Evolutionary conservation across 2,888 invertebrate genomes (phyloP).

Genomic region (Andrena marginata): DNA sequence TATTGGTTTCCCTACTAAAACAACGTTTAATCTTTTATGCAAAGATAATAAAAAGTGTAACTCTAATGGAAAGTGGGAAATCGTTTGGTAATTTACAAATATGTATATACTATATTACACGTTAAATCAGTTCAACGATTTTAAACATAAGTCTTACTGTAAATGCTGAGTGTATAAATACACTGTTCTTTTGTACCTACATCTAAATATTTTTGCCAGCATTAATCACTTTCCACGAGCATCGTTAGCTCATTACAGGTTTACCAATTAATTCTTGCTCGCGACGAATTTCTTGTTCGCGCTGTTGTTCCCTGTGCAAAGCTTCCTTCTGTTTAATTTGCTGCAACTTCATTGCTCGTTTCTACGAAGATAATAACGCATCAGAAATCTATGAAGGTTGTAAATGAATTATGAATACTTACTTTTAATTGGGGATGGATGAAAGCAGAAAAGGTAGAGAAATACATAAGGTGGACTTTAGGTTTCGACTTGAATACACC

Average conservation of each 20-base stretch:
- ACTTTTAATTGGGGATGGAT: conserved; percentile 81
- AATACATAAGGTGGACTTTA: too few species aligned
- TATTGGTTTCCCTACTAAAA: conserved; percentile 91
- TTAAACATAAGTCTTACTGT: conserved; percentile 85
- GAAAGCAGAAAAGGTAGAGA: too few species aligned
- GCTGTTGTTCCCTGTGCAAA: conserved; percentile 78
- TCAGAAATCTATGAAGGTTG: not conserved
- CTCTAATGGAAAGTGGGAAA: conserved; percentile 78
- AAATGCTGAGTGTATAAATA: conserved; percentile 88
- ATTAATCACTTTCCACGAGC: not conserved
- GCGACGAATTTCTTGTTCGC: conserved; percentile 80
- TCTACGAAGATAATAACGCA: conserved; percentile 75
- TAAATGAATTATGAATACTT: conserved; percentile 51
- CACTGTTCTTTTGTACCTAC: conserved; percentile 39
- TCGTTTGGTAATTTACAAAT: conserved; percentile 83
- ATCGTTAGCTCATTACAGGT: conserved; percentile 62
- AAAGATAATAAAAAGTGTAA: conserved; percentile 81
- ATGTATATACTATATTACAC: conserved; percentile 6
- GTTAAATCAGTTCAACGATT: conserved; percentile 8
- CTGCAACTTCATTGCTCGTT: conserved; percentile 84
- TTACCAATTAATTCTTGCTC: conserved; percentile 82
- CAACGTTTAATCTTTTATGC: conserved; percentile 96
- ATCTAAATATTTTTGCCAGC: not conserved
- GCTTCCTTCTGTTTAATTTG: conserved; percentile 84
- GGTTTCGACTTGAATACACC: too few species aligned